Evolutionary conservation across 2,113 vertebrate species (phyloP).

Genomic region (Colistium nudipinnis): DNA sequence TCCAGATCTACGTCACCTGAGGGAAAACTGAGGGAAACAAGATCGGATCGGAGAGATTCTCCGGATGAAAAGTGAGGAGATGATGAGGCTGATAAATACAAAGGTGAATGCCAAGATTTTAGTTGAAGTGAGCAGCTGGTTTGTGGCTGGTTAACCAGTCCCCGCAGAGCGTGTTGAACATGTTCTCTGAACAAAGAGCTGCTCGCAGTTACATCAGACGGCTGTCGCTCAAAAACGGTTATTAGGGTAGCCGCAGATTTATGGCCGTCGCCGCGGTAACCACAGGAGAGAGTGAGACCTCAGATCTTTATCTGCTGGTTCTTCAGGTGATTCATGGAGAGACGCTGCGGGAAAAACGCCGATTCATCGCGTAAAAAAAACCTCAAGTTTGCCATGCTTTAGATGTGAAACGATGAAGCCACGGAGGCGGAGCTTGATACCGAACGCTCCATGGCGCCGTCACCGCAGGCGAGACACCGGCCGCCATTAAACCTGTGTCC

Average conservation of each 20-base stretch:
- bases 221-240: conserved; percentile 14
- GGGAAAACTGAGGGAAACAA: conserved; percentile 34
- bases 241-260: conserved; percentile 26
- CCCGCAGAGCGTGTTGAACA: conserved; percentile 32
- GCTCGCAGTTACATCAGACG: conserved; percentile 19
- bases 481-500: no score
- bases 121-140: no score
- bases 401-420: background rate
- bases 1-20: background rate
- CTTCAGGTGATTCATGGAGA: conserved; percentile 46
- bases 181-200: conserved; percentile 17
- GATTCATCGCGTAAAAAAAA: no score
- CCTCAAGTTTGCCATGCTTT: no score
- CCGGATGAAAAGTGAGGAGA: no score
- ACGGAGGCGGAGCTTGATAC: no score
- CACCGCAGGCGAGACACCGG: no score
- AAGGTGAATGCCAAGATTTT: no score
- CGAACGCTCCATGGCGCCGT: no score
- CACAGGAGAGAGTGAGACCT: conserved; percentile 3
- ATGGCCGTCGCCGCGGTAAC: conserved; percentile 6
- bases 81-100: no score
- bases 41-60: no score
- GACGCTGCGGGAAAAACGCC: conserved; percentile 28
- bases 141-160: conserved; percentile 5
- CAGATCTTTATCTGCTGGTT: conserved; percentile 38